phyloP scores from a whole-genome alignment of 2,797 vertebrate species.

The Synaphobranchus kaupii region DNA sequence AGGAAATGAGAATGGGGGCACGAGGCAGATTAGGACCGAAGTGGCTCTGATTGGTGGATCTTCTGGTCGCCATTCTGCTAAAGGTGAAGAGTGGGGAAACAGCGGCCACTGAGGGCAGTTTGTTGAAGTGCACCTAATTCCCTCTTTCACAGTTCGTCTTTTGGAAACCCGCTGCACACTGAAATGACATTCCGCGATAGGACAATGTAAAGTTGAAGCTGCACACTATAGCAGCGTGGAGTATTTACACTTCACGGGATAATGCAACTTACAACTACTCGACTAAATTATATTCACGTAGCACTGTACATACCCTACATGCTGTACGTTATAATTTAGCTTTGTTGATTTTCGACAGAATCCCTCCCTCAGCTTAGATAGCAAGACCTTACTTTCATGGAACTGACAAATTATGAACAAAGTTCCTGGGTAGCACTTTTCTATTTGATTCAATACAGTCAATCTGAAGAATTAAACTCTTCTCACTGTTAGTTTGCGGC shows the following conservation, averaged over 20 bases:
- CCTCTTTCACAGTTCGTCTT: background rate
- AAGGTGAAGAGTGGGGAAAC: conserved; percentile 36
- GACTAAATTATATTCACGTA: background rate
- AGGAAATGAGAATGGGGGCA: background rate
- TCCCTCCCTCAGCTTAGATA: too few relatives aligned
- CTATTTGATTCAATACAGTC: too few relatives aligned
- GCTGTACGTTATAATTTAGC: background rate
- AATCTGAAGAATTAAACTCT: too few relatives aligned
- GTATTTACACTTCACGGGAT: background rate
- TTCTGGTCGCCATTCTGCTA: background rate
- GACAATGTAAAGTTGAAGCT: background rate
- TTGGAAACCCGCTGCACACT: background rate
- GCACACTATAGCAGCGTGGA: background rate
- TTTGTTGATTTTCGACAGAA: background rate
- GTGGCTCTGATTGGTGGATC: background rate
- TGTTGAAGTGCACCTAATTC: conserved; percentile 31
- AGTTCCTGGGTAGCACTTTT: too few relatives aligned
- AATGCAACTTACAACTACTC: background rate
- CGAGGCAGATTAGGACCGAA: background rate
- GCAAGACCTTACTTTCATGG: too few relatives aligned
- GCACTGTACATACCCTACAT: background rate
- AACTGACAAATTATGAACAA: too few relatives aligned
- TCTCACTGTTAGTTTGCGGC: too few relatives aligned
- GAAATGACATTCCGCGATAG: background rate
- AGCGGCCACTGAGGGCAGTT: conserved; percentile 64